A percentile compares a stretch with the other conserved stretches of the same genome.
These are phyloP conservation scores for Glyptemys insculpta DNA, from an alignment of 2,797 vertebrate species.

Conservation along the genomic window DNA sequence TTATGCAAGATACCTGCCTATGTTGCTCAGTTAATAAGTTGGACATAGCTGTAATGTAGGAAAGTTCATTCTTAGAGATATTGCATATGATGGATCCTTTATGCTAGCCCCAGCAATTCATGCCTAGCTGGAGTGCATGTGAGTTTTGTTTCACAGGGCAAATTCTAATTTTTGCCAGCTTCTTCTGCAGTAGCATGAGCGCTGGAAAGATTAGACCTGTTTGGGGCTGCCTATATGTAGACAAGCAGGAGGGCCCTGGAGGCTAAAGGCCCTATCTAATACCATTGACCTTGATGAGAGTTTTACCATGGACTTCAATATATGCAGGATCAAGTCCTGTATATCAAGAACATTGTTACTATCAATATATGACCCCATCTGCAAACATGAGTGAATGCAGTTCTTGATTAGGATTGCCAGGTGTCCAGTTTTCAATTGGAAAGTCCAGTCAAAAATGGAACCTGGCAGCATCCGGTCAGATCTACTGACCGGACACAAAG, in stretches of 20 bases:
- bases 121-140: accelerated
- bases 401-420: not conserved
- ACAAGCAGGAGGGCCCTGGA: not conserved
- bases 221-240: accelerated
- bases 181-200: not conserved
- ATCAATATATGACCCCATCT: not conserved
- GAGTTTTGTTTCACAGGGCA: not conserved
- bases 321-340: not conserved
- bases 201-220: not conserved
- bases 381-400: accelerated
- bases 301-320: not conserved
- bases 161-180: not conserved
- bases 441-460: no score
- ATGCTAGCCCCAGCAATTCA: not conserved
- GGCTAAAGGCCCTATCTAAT: not conserved
- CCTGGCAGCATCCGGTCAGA: no score
- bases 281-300: accelerated
- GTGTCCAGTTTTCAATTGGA: no score
- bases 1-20: not conserved
- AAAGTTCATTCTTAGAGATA: not conserved
- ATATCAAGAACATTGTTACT: not conserved
- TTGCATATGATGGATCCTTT: not conserved
- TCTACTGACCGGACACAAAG: no score
- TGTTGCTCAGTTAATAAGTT: not conserved
- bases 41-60: not conserved